Conservation (phyloP, 2,113 vertebrate genomes). For the Genyomyrus donnyi region DNA sequence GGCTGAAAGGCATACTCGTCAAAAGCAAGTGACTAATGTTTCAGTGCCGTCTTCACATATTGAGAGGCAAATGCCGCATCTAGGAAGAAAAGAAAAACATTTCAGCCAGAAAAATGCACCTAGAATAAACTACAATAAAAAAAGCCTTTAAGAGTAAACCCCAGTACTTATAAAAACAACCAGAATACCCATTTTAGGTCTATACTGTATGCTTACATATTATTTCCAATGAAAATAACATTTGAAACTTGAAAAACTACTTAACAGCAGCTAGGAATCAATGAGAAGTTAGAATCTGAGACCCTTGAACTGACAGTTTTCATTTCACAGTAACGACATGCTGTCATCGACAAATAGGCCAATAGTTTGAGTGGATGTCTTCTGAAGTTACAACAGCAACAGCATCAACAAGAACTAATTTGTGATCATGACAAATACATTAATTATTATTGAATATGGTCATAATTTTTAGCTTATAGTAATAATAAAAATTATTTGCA, state of each 20-base stretch:
- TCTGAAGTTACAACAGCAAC: background rate
- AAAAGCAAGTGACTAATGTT: background rate
- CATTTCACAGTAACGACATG: background rate
- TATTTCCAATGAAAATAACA: background rate
- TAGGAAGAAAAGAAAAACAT: background rate
- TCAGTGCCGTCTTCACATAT: background rate
- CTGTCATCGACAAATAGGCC: background rate
- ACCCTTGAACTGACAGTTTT: background rate
- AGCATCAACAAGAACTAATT: background rate
- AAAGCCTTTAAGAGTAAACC: background rate
- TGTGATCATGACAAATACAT: background rate
- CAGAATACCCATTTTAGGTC: background rate
- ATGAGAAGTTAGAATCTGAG: background rate
- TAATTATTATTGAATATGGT: background rate
- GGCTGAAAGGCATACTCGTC: background rate
- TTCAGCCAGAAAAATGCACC: background rate
- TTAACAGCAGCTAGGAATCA: background rate
- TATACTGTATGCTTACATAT: background rate
- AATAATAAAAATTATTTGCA: background rate
- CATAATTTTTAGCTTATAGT: background rate
- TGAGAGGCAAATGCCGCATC: background rate
- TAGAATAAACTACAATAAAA: background rate
- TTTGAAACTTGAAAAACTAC: background rate
- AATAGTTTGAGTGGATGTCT: background rate
- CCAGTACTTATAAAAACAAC: background rate